Conservation (phyloP, 2,888 invertebrate species). For the Patella ulyssiponensis region DNA sequence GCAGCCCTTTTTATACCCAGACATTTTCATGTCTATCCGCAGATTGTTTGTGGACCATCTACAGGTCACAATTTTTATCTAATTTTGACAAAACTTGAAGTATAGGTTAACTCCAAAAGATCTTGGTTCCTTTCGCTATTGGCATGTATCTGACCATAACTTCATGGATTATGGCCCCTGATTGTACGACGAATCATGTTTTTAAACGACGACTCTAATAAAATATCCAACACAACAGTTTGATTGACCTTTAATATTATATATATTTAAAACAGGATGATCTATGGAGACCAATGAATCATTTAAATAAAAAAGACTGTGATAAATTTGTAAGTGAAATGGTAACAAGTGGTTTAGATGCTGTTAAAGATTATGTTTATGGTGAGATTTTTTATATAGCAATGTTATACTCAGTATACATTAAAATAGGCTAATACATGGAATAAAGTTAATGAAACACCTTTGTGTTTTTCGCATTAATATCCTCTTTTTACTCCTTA, state of each 20-base stretch:
- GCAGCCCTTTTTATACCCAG: too few relatives aligned
- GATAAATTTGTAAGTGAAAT: slow-evolving; percentile 82
- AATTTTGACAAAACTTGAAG: too few relatives aligned
- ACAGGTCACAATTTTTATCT: too few relatives aligned
- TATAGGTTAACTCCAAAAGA: too few relatives aligned
- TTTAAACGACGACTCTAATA: too few relatives aligned
- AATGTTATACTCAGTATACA: slow-evolving; percentile 22
- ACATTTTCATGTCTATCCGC: too few relatives aligned
- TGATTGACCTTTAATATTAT: background rate
- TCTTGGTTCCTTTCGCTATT: too few relatives aligned
- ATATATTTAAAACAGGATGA: slow-evolving; percentile 78
- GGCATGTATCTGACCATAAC: too few relatives aligned
- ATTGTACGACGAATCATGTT: too few relatives aligned
- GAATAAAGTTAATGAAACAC: background rate
- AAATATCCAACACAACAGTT: background rate
- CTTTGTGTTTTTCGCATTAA: background rate
- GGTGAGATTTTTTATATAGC: slow-evolving; percentile 38
- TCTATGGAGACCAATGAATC: slow-evolving; percentile 86
- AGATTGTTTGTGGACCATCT: too few relatives aligned
- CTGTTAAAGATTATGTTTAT: slow-evolving; percentile 76
- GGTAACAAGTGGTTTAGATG: slow-evolving; percentile 79
- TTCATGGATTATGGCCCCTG: too few relatives aligned
- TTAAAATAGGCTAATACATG: background rate
- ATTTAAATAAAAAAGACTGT: slow-evolving; percentile 81
- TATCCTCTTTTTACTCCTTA: background rate